Percentiles rank a stretch among this genome's conserved stretches.
phyloP scores from a whole-genome alignment of 2,888 invertebrate genomes.

The Drosophila colorata region DNA sequence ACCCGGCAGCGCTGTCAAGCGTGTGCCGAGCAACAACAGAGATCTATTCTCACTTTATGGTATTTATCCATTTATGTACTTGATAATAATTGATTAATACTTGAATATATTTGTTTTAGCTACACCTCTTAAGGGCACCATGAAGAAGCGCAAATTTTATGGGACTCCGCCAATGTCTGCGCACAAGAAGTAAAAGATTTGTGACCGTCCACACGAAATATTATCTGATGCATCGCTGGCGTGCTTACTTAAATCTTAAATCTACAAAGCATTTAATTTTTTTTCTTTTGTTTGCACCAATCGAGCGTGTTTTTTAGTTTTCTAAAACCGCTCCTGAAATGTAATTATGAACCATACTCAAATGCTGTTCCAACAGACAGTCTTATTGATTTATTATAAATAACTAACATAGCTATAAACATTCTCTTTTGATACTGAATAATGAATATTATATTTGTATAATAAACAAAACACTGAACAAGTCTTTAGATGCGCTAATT shows the following conservation, averaged over 20 bases:
- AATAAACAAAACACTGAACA: constrained; percentile 19
- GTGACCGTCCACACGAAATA: constrained; percentile 19
- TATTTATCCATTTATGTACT: constrained; percentile 34
- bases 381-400: constrained; percentile 11
- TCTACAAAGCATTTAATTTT: constrained; percentile 52
- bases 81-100: too few relatives aligned
- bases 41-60: constrained; percentile 82
- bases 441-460: constrained; percentile 33
- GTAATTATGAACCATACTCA: constrained; percentile 23
- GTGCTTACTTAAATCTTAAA: constrained; percentile 73
- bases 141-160: constrained; percentile 84
- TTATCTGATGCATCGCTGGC: constrained; percentile 46
- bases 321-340: constrained; percentile 6
- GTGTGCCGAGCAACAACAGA: constrained; percentile 68
- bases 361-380: constrained; percentile 15
- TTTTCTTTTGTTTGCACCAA: constrained; percentile 50
- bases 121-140: constrained; percentile 83
- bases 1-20: constrained; percentile 52
- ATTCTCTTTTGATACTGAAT: constrained; percentile 19
- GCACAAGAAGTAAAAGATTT: constrained; percentile 67
- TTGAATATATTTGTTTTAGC: constrained; percentile 52
- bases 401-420: constrained; percentile 6
- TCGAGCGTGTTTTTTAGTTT: constrained; percentile 39
- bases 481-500: constrained; percentile 8
- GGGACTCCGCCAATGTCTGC: constrained; percentile 81